Conservation (phyloP, 2,113 vertebrate species). For the Verasper variegatus region DNA sequence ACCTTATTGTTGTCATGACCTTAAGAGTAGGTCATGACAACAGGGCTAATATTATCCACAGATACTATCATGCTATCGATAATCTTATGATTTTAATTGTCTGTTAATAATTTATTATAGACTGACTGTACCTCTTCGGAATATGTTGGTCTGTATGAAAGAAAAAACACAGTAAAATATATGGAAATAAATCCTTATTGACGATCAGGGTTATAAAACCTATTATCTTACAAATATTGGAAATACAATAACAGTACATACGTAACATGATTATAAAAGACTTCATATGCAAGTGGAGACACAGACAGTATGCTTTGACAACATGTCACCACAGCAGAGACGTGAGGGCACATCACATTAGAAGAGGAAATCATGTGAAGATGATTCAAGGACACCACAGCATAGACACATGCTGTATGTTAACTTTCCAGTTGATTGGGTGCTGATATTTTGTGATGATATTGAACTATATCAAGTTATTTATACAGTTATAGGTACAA, state of each 20-base stretch:
- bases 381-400: constrained; percentile 3
- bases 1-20: too few relatives aligned
- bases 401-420: too few relatives aligned
- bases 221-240: background rate
- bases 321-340: background rate
- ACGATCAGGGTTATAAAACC: background rate
- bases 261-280: too few relatives aligned
- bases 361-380: background rate
- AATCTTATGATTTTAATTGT: background rate
- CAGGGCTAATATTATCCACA: too few relatives aligned
- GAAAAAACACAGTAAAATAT: background rate
- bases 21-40: too few relatives aligned
- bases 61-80: background rate
- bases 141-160: too few relatives aligned
- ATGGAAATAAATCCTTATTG: background rate
- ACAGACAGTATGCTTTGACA: constrained; percentile 26
- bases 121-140: too few relatives aligned
- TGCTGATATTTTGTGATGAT: too few relatives aligned
- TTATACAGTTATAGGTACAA: background rate
- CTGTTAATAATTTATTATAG: too few relatives aligned
- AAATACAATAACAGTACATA: background rate
- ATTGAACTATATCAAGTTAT: too few relatives aligned
- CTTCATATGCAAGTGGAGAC: background rate
- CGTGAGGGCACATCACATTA: constrained; percentile 9
- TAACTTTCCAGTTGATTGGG: too few relatives aligned